Percentiles rank a stretch among this genome's conserved stretches.
Evolutionary conservation across 2,888 invertebrate species (phyloP).

Genomic region (Drosophila melanocephala): DNA sequence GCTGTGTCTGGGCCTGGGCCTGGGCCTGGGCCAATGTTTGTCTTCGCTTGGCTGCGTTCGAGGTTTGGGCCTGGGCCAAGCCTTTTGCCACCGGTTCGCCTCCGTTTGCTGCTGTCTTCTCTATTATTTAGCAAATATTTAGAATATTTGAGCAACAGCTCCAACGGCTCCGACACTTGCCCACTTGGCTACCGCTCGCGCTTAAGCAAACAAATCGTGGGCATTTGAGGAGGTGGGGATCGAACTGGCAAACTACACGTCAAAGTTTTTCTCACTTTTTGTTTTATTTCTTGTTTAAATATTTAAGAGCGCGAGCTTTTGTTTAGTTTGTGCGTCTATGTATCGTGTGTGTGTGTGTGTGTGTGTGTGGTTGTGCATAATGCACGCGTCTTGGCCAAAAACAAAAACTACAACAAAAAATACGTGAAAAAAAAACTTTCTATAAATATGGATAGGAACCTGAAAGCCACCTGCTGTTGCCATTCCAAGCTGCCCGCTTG

Average conservation of each 20-base stretch:
- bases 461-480: conserved; percentile 73
- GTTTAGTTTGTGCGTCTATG: conserved; percentile 39
- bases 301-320: conserved; percentile 73
- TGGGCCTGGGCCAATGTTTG: conserved; percentile 55
- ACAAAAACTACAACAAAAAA: conserved; percentile 7
- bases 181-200: conserved; percentile 76
- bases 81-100: conserved; percentile 45
- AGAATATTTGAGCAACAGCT: conserved; percentile 72
- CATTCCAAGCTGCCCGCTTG: conserved; percentile 22
- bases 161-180: conserved; percentile 41
- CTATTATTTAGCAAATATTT: conserved; percentile 81
- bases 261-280: conserved; percentile 37
- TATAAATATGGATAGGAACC: conserved; percentile 68
- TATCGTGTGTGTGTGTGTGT: conserved; percentile 5
- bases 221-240: conserved; percentile 36
- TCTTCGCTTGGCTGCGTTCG: conserved; percentile 53
- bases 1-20: conserved; percentile 6
- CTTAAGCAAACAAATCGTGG: conserved; percentile 75
- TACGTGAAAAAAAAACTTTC: conserved; percentile 56
- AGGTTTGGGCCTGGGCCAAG: conserved; percentile 37
- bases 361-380: conserved; percentile 48
- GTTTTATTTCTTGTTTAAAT: conserved; percentile 66
- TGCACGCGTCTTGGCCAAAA: conserved; percentile 47
- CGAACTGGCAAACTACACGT: conserved; percentile 40
- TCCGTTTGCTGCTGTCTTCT: conserved; percentile 62